These are phyloP conservation scores for Felis catus DNA, from an alignment of 2,113 vertebrate genomes.

Conservation along the genomic window DNA sequence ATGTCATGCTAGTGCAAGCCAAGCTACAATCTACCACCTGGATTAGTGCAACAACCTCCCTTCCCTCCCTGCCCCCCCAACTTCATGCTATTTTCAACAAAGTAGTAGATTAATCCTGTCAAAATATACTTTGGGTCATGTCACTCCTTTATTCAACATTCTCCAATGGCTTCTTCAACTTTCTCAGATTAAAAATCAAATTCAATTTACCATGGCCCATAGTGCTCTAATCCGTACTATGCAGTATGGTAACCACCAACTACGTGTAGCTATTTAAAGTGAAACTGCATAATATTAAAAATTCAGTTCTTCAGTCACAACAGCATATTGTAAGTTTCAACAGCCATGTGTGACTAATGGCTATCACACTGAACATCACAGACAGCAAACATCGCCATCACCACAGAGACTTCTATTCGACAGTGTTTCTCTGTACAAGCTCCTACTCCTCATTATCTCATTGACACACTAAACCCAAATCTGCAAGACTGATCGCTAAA, in stretches of 20 bases:
- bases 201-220: background rate
- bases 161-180: background rate
- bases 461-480: background rate
- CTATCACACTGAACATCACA: background rate
- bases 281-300: background rate
- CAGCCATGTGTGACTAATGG: background rate
- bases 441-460: background rate
- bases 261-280: background rate
- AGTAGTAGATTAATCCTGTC: background rate
- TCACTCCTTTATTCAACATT: background rate
- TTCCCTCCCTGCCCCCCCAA: background rate
- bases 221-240: background rate
- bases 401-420: background rate
- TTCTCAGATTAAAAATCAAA: background rate
- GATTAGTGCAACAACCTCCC: background rate
- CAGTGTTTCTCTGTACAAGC: fast-evolving
- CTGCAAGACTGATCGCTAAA: background rate
- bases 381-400: background rate
- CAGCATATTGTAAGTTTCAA: background rate
- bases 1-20: background rate
- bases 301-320: background rate
- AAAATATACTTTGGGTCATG: background rate
- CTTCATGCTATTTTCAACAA: background rate
- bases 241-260: background rate
- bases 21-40: background rate